Percentiles rank a stretch among this genome's conserved stretches.
phyloP scores from a whole-genome alignment of 35 echinoderm and acorn worm genomes.

The Heliocidaris erythrogramma region DNA sequence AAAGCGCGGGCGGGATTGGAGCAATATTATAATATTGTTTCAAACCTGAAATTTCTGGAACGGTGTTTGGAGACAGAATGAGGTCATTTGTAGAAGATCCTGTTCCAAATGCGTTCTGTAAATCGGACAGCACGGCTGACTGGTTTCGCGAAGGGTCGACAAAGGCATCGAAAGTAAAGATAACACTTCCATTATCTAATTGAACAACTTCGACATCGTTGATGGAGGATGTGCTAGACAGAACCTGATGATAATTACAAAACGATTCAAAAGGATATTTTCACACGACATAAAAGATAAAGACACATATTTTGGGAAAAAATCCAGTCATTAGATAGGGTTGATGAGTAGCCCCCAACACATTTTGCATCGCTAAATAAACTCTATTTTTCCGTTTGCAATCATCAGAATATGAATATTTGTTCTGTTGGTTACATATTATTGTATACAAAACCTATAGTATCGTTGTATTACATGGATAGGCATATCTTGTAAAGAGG shows the following conservation, averaged over 20 bases:
- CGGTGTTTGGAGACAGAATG: neutral
- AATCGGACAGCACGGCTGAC: neutral
- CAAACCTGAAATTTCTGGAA: neutral
- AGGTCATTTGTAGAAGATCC: neutral
- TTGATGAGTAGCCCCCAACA: too few species aligned
- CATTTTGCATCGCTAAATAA: too few species aligned
- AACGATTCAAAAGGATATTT: neutral
- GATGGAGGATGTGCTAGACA: neutral
- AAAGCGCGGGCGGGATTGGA: too few species aligned
- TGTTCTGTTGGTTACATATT: too few species aligned
- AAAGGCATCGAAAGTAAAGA: neutral
- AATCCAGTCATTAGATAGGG: too few species aligned
- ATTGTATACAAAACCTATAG: too few species aligned
- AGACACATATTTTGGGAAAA: too few species aligned
- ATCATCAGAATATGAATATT: too few species aligned
- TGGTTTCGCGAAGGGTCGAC: neutral
- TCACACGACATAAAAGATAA: too few species aligned
- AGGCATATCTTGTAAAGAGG: neutral
- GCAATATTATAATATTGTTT: neutral
- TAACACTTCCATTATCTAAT: neutral
- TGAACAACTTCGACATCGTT: neutral
- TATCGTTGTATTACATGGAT: neutral
- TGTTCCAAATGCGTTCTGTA: neutral
- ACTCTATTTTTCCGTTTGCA: too few species aligned
- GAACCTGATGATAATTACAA: neutral